Evolutionary conservation across 1,140 invertebrate genomes (phyloP).

Genomic region (Eupeodes corollae): DNA sequence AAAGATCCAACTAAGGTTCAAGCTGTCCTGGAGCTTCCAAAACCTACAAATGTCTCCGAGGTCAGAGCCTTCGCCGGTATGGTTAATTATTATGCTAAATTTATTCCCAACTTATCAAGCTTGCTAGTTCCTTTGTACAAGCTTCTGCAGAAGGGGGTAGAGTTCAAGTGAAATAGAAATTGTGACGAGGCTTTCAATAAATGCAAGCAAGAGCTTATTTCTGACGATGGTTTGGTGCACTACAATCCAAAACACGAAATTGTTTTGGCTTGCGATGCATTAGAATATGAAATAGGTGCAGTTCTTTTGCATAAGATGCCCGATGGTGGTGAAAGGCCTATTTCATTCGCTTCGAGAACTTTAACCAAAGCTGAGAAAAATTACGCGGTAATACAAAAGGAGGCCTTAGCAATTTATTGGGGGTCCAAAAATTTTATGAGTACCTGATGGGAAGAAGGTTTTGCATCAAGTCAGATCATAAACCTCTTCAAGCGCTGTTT

Average conservation of each 20-base stretch:
- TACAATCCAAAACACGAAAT: too few species aligned
- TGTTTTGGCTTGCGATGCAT: slow-evolving; percentile 14
- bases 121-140: slow-evolving; percentile 10
- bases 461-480: slow-evolving; percentile 39
- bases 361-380: slow-evolving; percentile 36
- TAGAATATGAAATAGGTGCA: slow-evolving; percentile 12
- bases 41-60: slow-evolving; percentile 14
- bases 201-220: slow-evolving; percentile 10
- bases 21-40: slow-evolving; percentile 15
- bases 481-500: slow-evolving; percentile 36
- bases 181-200: slow-evolving; percentile 14
- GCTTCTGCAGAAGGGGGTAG: slow-evolving; percentile 10
- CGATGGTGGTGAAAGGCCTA: slow-evolving; percentile 29
- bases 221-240: not conserved
- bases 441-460: slow-evolving; percentile 37
- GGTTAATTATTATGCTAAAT: slow-evolving; percentile 17
- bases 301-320: slow-evolving; percentile 20
- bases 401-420: slow-evolving; percentile 36
- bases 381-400: slow-evolving; percentile 38
- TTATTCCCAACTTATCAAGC: slow-evolving; percentile 10
- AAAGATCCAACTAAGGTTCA: slow-evolving; percentile 12
- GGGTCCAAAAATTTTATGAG: slow-evolving; percentile 31
- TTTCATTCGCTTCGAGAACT: slow-evolving; percentile 37
- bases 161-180: slow-evolving; percentile 14
- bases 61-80: slow-evolving; percentile 18